Base-by-base conservation (phyloP, 2,888 invertebrate genomes). In the Smittia aterrima region DNA sequence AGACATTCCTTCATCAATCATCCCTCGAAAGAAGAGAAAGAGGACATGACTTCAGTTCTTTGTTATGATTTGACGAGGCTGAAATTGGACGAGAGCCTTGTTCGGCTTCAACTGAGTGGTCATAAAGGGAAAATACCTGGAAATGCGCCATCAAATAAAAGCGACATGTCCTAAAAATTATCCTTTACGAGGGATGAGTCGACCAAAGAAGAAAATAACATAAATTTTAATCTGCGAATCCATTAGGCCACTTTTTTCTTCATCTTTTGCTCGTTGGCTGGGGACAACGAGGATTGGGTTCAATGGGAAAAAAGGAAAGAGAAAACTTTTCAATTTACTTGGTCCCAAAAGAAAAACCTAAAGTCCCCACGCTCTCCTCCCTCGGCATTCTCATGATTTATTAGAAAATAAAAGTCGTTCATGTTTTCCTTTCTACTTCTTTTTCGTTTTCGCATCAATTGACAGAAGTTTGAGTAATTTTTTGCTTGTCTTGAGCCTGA, bases 301-400 rank as follows among this genome's bases (percentile, higher is more conserved):
- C 9, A 66, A 66, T 32, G 32, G 24, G 9, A 25, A 62, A 27
- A 47, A 47, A 47, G 58, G 58, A 58, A 66, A 62, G 66, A 16
- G 66, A 25, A 70, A 70, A 70, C 68, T 70, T 70, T 70, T 70
- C 68, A 70, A 70, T 70, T 70, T 70, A 20, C 53, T 27, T 47
- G 24, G 40, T 25, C 27, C 64, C 16, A 27, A 6, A 24, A 64
- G 13, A 13, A 47, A 47, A 16, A 13, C 53, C 3, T n/a, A 47
- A 47, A 58, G 58, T 24, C 27, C 27, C 22, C 27, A 16, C 64
- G 13, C n/a, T 24, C 27, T n/a, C 27, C 22, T n/a, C n/a, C 1
- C 25, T 64, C 22, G 25, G 16, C 22, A 13, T 64, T 64, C 64
- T 53, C 20, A 38, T 71, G 58, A 71, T 58, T 71, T 71, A 62